Base-by-base conservation (phyloP, 2,888 invertebrate species). In the Malachius bipustulatus region DNA sequence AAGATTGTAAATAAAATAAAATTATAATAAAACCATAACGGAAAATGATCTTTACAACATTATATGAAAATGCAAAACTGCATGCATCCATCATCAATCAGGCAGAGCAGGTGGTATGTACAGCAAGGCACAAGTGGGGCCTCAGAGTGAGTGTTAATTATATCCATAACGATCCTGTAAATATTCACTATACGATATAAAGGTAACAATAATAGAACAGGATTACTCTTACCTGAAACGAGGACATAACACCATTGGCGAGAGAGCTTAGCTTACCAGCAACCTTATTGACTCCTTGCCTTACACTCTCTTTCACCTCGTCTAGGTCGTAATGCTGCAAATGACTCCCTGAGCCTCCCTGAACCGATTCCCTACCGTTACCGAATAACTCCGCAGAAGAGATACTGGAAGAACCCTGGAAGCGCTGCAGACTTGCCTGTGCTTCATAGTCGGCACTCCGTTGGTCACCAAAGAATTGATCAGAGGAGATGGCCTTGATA, bases 401-500 rank as follows among this genome's bases (percentile, higher is more conserved):
- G 63, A 98, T 96, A 63, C 89, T 84, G 44, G 77, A 79, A 49
- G 89, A 89, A 40, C 96, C 96, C 64, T 93, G 89, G 68, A 96
- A 97, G 45, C 91, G 51, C 40, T 55, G 65, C 55, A 77, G 62
- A 60, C 70, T 74, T 31, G 70, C 64, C 49, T 71, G 70, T 19
- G 67, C 65, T 57, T 71, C 72, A 44, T 67, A 65, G 47, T 74
- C 74, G 24, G 6, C n/a, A 51, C 70, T 66, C 38, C 62, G 57
- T 40, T 72, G 72, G 50, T 82, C 84, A 4, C 84, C 84, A 61
- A 97, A 97, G 69, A 78, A 96, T 67, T 94, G 94, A 56, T 93
- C 91, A 0, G 97, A 97, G 38, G 96, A 96, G 55, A 98, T 98
- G 9, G 93, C 87, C 64, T 98, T 98, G n/a, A n/a, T n/a, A n/a